phyloP scores from a whole-genome alignment of 2,113 vertebrate species.

The Aptenodytes patagonicus region DNA sequence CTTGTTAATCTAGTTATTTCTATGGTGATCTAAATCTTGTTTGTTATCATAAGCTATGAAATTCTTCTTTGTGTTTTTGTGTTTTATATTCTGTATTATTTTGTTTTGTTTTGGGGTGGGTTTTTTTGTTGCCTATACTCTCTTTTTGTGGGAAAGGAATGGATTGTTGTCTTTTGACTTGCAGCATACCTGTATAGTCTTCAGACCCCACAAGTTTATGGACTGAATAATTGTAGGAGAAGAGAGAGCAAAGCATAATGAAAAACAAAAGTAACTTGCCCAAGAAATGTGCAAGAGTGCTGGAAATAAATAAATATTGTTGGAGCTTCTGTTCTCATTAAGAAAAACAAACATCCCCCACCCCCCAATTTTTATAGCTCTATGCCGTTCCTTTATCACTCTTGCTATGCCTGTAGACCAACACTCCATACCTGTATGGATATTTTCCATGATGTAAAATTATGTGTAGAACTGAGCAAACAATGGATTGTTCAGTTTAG shows the following conservation, averaged over 20 bases:
- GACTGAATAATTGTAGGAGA: background rate
- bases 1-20: background rate
- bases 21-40: background rate
- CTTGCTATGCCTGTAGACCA: background rate
- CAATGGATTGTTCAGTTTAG: background rate
- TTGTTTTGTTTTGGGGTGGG: background rate
- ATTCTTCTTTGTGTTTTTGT: background rate
- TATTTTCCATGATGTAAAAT: background rate
- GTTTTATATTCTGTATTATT: background rate
- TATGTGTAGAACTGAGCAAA: background rate
- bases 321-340: background rate
- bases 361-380: background rate
- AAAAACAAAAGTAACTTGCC: background rate
- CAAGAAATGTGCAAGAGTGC: background rate
- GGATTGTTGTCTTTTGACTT: background rate
- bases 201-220: background rate
- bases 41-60: background rate
- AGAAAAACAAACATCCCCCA: background rate
- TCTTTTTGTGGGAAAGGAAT: background rate
- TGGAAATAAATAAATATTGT: background rate
- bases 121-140: background rate
- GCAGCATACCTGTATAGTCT: background rate
- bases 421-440: background rate
- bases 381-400: background rate
- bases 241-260: background rate